Evolutionary conservation across 53 echinoderm and acorn worm genomes (phyloP), one percentile per base, ranked within the genome.

Genomic region (Glandiceps talaboti): DNA sequence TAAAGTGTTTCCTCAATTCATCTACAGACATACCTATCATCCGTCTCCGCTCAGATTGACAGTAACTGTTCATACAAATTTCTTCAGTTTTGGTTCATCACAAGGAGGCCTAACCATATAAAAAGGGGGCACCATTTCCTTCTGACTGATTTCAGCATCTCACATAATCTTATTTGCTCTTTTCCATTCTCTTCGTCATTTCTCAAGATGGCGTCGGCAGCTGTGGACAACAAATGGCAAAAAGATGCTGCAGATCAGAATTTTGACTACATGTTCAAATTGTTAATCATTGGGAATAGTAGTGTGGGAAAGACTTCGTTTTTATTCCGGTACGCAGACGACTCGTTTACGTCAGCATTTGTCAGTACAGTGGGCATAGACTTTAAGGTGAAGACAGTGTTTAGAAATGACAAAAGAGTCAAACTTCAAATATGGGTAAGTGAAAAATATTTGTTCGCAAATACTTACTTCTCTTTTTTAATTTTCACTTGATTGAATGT

Each of bases 211-310:
- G 97, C 97, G 77, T 93, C 97, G 79, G 97, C 97, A 82, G 87
- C 93, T 87, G 93, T 97, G 84, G 97, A 97, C 85, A 97, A 93
- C 91, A 97, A 93, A 97, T 97, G 97, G 97, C 97, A 97, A 83
- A 97, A 97, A 85, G 97, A 97, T 87, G 97, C 97, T 26, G 97
- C 97, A 26, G 97, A 97, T 83, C 97, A 97, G 89, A 97, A 97
- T 89, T 97, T 97, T 86, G 97, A 97, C 86, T 97, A 97, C 89
- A 97, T 97, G 97, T 97, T 97, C 87, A 97, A 97, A 80, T 89
- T 97, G 76, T 86, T 97, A 30, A 97, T 97, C 97, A 97, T 97
- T 32, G 97, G 97, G 31, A 97, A 97, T 91, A 97, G 97, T 89
- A 93, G 93, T 32, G 97, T 97, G 31, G 97, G 97, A 76, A 97